These are phyloP conservation scores for Polyommatus iphigenia DNA, from an alignment of 2,888 invertebrate genomes.

Conservation along the genomic window DNA sequence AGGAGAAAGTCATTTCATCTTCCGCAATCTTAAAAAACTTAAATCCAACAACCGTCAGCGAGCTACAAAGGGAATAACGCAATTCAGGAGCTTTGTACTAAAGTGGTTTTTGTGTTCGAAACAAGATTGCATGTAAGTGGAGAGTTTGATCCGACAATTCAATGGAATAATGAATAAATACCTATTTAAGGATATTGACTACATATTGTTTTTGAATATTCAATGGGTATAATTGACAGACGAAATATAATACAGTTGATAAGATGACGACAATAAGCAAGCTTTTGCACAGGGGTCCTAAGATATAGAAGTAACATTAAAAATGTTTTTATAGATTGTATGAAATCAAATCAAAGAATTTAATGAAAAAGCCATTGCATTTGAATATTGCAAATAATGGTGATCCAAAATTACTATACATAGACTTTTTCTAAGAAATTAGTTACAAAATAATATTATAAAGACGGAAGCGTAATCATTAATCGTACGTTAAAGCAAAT, in stretches of 20 bases:
- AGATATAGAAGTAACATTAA: too few relatives aligned
- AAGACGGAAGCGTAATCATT: neutral
- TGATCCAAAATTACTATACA: too few relatives aligned
- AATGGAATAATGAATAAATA: neutral
- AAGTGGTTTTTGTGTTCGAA: constrained; percentile 31
- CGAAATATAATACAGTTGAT: neutral
- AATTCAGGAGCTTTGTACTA: constrained; percentile 24
- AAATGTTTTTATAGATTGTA: neutral
- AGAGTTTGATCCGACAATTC: neutral
- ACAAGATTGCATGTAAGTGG: constrained; percentile 29
- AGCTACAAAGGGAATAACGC: constrained; percentile 26
- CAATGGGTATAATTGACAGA: neutral
- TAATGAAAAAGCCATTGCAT: too few relatives aligned
- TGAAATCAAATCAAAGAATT: too few relatives aligned
- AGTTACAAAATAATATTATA: neutral
- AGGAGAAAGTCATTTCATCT: constrained; percentile 26
- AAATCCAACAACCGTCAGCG: constrained; percentile 28
- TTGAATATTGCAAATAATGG: too few relatives aligned
- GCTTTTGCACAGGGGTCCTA: too few relatives aligned
- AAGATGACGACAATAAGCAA: too few relatives aligned
- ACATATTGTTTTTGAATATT: neutral
- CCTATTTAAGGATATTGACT: neutral
- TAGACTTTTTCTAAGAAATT: too few relatives aligned
- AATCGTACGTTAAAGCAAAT: neutral
- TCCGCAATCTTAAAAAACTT: constrained; percentile 28